These are phyloP conservation scores for Panorpa germanica DNA, from an alignment of 2,888 invertebrate species.

Conservation along the genomic window DNA sequence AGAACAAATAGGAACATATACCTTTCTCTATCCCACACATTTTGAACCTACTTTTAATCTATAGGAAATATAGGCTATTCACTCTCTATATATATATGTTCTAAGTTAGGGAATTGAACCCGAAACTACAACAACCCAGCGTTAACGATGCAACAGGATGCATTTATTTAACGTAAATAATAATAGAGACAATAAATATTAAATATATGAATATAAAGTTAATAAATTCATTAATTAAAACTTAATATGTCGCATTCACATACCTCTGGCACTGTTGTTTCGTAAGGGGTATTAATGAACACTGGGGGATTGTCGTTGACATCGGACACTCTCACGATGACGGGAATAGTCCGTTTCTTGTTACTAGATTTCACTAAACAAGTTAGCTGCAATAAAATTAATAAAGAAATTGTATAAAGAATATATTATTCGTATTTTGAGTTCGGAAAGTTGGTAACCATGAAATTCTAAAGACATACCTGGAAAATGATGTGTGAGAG, in stretches of 20 bases:
- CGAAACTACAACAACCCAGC: too few species aligned
- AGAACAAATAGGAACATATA: too few species aligned
- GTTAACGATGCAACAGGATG: too few species aligned
- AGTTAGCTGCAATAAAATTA: conserved; percentile 41
- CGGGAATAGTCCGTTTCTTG: conserved; percentile 68
- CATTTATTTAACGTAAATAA: background rate
- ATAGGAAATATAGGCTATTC: too few species aligned
- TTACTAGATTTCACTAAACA: conserved; percentile 64
- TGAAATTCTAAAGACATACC: conserved; percentile 28
- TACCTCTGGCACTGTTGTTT: conserved; percentile 73
- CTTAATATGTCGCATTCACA: too few species aligned
- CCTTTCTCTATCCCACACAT: too few species aligned
- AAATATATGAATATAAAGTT: conserved; percentile 1
- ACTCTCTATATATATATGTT: too few species aligned
- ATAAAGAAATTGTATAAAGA: conserved; percentile 7
- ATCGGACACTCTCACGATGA: conserved; percentile 77
- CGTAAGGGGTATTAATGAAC: conserved; percentile 69
- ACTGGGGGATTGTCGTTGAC: conserved; percentile 78
- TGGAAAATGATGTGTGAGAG: conserved; percentile 78
- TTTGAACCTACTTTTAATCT: too few species aligned
- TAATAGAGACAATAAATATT: conserved; percentile 2
- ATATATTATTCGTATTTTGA: too few species aligned
- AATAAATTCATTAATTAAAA: conserved; percentile 1
- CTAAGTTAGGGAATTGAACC: too few species aligned
- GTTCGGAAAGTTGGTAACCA: background rate